These are phyloP conservation scores for Dicyrtomina minuta DNA, from an alignment of 2,888 invertebrate species.

Conservation along the genomic window DNA sequence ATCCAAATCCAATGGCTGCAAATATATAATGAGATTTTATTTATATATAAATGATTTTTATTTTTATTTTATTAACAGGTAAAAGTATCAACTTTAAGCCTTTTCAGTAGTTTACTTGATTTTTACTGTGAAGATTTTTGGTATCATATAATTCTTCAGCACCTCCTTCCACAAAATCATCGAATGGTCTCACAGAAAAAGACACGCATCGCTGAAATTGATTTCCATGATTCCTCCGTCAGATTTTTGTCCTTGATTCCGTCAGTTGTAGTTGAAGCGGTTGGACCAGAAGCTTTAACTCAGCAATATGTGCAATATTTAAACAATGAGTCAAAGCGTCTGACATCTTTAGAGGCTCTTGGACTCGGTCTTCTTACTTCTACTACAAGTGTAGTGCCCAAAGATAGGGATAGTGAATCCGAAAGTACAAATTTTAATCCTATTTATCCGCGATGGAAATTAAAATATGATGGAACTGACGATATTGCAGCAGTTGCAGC, in stretches of 20 bases:
- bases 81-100: slow-evolving; percentile 48
- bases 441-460: slow-evolving; percentile 47
- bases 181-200: slow-evolving; percentile 47
- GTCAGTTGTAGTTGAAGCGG: slow-evolving; percentile 36
- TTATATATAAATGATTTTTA: not conserved
- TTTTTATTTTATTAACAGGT: slow-evolving; percentile 39
- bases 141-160: slow-evolving; percentile 46
- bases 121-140: slow-evolving; percentile 52
- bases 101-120: slow-evolving; percentile 47
- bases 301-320: slow-evolving; percentile 46
- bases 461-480: slow-evolving; percentile 50
- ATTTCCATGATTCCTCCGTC: slow-evolving; percentile 48
- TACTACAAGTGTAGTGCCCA: not conserved
- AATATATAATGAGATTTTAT: not conserved
- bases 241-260: slow-evolving; percentile 49
- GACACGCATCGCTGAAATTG: slow-evolving; percentile 39
- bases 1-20: not conserved
- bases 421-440: slow-evolving; percentile 32
- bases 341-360: slow-evolving; percentile 19
- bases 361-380: slow-evolving; percentile 20
- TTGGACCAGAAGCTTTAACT: slow-evolving; percentile 44
- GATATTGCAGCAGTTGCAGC: not conserved
- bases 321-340: slow-evolving; percentile 39
- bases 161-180: slow-evolving; percentile 49
- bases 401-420: not conserved